Evolutionary conservation across 2,888 invertebrate genomes (phyloP), one percentile per base, ranked within the genome.

Genomic region (Thereva nobilitata): DNA sequence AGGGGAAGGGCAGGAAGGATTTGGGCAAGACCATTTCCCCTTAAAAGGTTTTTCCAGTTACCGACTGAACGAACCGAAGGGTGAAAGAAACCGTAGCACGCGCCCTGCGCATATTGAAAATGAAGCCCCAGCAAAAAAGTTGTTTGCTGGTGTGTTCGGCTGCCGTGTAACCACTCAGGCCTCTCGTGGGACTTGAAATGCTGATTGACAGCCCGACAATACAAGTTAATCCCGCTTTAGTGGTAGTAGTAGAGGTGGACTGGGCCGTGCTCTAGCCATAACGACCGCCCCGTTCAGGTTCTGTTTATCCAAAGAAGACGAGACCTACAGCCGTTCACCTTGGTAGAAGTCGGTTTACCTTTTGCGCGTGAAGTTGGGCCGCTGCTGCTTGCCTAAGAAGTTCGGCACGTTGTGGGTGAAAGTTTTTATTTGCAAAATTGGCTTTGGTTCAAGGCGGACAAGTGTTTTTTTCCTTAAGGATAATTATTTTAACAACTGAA

Each of bases 341-440:
- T 69, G 68, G 69, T 72, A 74, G 73, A 73, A 68, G 71, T 71
- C 73, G 73, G 72, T 72, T 72, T 73, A 72, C 72, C 73, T 73
- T 73, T 73, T 70, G 66, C 71, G 73, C 72, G 74, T 72, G 66
- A 72, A 72, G 74, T 75, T 73, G 70, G 42, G 45, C 55, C 37
- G 52, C 37, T 55, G 10, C 45, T 49, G 5, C 8, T 5, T 3
- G 3, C 42, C 9, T 42, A 9, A 42, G 23, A 5, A 49, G 34
- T 3, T 23, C 34, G 7, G 12, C 12, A 23, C 41, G 49, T 50
- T 40, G 8, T 50, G 23, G 34, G 41, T 41, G 50, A 49, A 50
- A 57, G 56, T 57, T 50, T 50, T 8, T 44, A 4, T 44, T 44
- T 38, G 6, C 10, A 38, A 23, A 23, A 23, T 23, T 23, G 23